A percentile compares a stretch with the other conserved stretches of the same genome.
phyloP scores from a whole-genome alignment of 2,888 invertebrate genomes.

The Polia nebulosa region DNA sequence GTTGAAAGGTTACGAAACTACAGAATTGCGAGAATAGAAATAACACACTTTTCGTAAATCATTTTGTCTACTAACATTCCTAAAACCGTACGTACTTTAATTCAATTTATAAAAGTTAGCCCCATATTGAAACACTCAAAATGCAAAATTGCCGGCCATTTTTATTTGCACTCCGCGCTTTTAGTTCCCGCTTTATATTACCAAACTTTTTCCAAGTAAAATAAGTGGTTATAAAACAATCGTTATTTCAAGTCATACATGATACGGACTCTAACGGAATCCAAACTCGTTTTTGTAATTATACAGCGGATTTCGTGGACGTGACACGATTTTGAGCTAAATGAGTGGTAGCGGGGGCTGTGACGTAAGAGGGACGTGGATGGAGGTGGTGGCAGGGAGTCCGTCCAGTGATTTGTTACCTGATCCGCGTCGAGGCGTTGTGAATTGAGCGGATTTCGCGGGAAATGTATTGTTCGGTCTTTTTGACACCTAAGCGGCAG shows the following conservation, averaged over 20 bases:
- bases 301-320: conserved; percentile 71
- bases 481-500: conserved; percentile 68
- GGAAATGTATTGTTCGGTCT: conserved; percentile 68
- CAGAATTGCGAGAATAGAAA: background rate
- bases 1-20: background rate
- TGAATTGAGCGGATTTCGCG: conserved; percentile 69
- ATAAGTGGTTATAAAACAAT: conserved; percentile 52
- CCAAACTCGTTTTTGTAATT: conserved; percentile 77
- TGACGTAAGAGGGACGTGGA: conserved; percentile 26
- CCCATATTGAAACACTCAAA: conserved; percentile 16
- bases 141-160: conserved; percentile 22
- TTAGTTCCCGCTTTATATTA: conserved; percentile 34
- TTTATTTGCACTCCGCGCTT: conserved; percentile 21
- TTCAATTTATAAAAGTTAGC: conserved; percentile 23
- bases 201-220: conserved; percentile 43
- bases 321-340: conserved; percentile 74
- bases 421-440: conserved; percentile 67
- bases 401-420: conserved; percentile 72
- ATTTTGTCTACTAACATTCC: background rate
- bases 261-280: conserved; percentile 65
- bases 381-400: conserved; percentile 29
- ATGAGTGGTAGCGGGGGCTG: conserved; percentile 65
- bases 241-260: conserved; percentile 63
- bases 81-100: background rate
- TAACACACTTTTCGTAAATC: background rate